phyloP scores from a whole-genome alignment of 2,888 invertebrate species.

The Pyrrhosoma nymphula region DNA sequence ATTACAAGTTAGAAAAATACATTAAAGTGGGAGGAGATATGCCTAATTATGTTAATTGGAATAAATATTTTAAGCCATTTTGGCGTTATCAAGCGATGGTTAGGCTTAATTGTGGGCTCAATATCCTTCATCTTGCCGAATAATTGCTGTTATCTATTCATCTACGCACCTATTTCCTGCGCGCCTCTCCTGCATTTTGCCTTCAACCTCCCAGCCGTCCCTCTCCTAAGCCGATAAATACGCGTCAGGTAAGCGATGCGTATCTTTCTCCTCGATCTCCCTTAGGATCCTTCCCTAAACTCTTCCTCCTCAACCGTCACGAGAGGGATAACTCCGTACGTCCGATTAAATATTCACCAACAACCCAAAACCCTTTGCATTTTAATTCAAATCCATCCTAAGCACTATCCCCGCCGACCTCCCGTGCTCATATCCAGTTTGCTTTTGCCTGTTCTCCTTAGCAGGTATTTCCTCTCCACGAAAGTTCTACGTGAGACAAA shows the following conservation, averaged over 20 bases:
- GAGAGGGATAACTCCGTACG: neutral
- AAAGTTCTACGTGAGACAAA: too few relatives aligned
- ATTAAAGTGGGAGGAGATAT: neutral
- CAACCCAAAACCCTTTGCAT: neutral
- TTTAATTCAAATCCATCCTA: neutral
- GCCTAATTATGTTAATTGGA: slow-evolving; percentile 4
- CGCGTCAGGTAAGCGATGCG: neutral
- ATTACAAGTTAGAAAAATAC: slow-evolving; percentile 4
- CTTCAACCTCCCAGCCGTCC: neutral
- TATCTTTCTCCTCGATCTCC: neutral
- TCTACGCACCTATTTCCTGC: slow-evolving; percentile 34
- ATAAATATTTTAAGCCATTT: neutral
- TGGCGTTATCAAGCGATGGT: neutral
- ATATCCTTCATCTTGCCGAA: slow-evolving; percentile 34
- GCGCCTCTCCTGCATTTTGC: neutral
- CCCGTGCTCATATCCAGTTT: neutral
- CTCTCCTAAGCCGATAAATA: slow-evolving; percentile 2
- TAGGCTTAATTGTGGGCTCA: slow-evolving; percentile 16
- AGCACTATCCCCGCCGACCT: neutral
- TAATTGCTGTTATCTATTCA: slow-evolving; percentile 3
- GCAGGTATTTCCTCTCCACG: too few relatives aligned
- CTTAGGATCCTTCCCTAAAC: neutral
- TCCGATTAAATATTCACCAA: neutral
- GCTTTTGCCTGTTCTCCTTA: neutral
- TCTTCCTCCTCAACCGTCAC: neutral